Base-by-base conservation (phyloP, 2,797 vertebrate genomes). In the Epinephelus awoara region DNA sequence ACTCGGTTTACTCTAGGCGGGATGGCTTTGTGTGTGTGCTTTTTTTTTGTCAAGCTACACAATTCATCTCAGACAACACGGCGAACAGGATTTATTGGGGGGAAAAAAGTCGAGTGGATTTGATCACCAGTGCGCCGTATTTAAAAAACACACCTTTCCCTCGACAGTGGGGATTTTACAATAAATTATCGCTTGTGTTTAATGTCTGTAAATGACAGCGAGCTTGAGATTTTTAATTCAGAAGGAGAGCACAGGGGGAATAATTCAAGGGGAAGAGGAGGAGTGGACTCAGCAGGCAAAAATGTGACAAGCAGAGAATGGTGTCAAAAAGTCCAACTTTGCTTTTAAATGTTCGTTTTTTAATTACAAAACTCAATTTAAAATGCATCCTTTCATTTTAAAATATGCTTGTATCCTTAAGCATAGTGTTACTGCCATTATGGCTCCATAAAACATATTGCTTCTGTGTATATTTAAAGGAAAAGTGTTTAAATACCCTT, bases 1-100 rank as follows among this genome's bases (percentile, higher is more conserved):
- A 17, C 79, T 73, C 19, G 23, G 18, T 80, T 82, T 75, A 69
- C 49, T 59, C 67, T 38, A 9, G 67, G 68, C 40, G 67, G 54
- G 44, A 25, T 27, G 38, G 67, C 27, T 29, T 5, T 72, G 46
- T 52, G 52, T 38, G 61, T 44, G 61, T 34, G 29, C 6, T 15
- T 29, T 21, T 14, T 21, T 5, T 29, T 29, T 15, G 19, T 5
- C 19, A 38, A 23, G 54, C 17, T 50, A 10, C 46, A 58, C 71
- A 27, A 25, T 79, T 77, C 44, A 82, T 49, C 55, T 61, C 27
- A 34, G 18, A 23, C 61, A 69, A 72, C 63, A 57, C 50, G 50
- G 49, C 6, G 27, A 57, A 58, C 19, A 59, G 70, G 29, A 64
- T 76, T 78, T 79, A 72, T 1, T 25, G 27, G 23, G 13, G 13